Conservation (phyloP, 2,113 vertebrate species). For the Mola mola region DNA sequence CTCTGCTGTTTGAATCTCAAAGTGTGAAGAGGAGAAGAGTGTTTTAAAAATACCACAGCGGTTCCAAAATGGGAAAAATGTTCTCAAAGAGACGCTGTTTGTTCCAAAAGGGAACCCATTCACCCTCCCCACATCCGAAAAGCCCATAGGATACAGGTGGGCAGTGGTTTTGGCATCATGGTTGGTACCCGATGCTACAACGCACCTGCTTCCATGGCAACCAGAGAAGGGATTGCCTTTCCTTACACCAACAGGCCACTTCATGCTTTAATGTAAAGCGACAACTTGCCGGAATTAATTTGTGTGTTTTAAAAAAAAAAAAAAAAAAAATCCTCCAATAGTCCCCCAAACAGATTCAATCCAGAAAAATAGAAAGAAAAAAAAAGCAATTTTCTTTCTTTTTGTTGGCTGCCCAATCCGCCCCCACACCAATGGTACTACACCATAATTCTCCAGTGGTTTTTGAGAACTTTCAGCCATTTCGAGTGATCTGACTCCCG, state of each 20-base stretch:
- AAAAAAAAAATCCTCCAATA: constrained; percentile 31
- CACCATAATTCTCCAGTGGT: constrained; percentile 49
- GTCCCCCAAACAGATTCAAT: constrained; percentile 50
- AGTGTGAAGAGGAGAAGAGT: constrained; percentile 35
- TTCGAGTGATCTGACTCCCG: constrained; percentile 65
- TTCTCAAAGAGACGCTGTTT: constrained; percentile 26
- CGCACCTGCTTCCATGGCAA: constrained; percentile 82
- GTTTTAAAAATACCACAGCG: constrained; percentile 35
- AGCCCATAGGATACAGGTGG: constrained; percentile 72
- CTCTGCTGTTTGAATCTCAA: constrained; percentile 40
- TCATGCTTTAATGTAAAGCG: constrained; percentile 83
- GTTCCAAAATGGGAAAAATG: constrained; percentile 28
- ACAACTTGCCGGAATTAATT: constrained; percentile 81
- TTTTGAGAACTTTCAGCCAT: constrained; percentile 70
- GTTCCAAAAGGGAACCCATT: too few species aligned
- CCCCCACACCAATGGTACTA: constrained; percentile 29
- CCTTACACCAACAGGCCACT: constrained; percentile 64
- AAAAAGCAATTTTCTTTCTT: constrained; percentile 63
- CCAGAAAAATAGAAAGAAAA: constrained; percentile 35
- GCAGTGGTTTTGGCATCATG: constrained; percentile 68
- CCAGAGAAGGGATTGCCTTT: constrained; percentile 70
- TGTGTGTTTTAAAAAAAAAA: constrained; percentile 59
- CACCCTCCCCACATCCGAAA: constrained; percentile 30
- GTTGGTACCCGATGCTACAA: constrained; percentile 59
- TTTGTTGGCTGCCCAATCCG: constrained; percentile 28